Conservation (phyloP, 2,888 invertebrate genomes). For the Leucoma salicis region DNA sequence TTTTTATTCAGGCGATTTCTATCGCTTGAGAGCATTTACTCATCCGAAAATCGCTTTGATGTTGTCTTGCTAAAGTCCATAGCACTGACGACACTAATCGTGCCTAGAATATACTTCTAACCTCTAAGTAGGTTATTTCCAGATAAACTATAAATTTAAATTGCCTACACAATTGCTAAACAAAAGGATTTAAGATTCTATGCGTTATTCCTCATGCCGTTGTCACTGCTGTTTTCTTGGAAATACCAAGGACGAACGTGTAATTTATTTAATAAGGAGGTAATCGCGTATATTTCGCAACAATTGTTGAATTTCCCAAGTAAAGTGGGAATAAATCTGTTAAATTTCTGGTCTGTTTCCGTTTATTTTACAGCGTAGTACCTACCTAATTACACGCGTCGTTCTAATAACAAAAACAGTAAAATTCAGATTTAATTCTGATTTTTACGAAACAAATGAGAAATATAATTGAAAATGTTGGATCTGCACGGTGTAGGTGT, state of each 20-base stretch:
- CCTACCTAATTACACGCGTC: no score
- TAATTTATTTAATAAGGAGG: conserved; percentile 2
- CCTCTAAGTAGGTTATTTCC: conserved; percentile 1
- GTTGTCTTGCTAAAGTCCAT: background rate
- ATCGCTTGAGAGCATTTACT: no score
- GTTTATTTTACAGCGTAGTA: no score
- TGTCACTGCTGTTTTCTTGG: conserved; percentile 6
- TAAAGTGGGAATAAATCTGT: background rate
- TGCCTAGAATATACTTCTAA: background rate
- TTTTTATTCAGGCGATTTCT: no score
- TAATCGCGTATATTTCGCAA: background rate
- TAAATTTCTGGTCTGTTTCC: no score
- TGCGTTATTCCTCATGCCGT: conserved; percentile 1
- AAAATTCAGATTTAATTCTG: no score
- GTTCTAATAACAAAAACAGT: no score
- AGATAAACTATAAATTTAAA: conserved; percentile 16
- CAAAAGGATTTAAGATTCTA: conserved; percentile 4
- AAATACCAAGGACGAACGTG: conserved; percentile 1
- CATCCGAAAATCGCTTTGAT: background rate
- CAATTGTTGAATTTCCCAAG: background rate
- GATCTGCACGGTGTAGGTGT: no score
- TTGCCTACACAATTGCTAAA: conserved; percentile 10
- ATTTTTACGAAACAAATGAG: no score
- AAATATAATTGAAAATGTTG: no score
- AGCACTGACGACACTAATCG: background rate